Conservation (phyloP, 2,888 invertebrate genomes). For the Biston betularia region DNA sequence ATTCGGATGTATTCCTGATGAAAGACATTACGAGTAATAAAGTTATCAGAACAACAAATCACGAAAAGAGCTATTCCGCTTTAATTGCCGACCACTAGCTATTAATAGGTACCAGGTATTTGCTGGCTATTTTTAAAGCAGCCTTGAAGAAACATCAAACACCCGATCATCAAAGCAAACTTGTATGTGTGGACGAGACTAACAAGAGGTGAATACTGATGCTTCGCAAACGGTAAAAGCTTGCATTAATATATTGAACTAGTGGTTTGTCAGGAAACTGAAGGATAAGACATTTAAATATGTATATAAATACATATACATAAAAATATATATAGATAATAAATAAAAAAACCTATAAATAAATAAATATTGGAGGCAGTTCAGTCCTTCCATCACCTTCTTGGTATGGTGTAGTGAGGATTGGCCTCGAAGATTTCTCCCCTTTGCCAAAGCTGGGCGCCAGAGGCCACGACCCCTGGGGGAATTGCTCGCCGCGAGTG, state of each 20-base stretch:
- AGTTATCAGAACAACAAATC: slow-evolving; percentile 18
- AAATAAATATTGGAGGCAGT: too few relatives aligned
- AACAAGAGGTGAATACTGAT: slow-evolving; percentile 24
- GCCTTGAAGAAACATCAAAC: slow-evolving; percentile 29
- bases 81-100: slow-evolving; percentile 26
- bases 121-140: slow-evolving; percentile 22
- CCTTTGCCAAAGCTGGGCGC: too few relatives aligned
- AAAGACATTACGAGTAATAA: slow-evolving; percentile 1
- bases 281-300: too few relatives aligned
- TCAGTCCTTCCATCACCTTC: too few relatives aligned
- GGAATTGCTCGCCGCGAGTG: too few relatives aligned
- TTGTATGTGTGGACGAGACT: slow-evolving; percentile 11
- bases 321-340: too few relatives aligned
- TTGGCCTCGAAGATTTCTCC: too few relatives aligned
- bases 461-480: too few relatives aligned
- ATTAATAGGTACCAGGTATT: slow-evolving; percentile 27
- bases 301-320: too few relatives aligned
- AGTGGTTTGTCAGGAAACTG: neutral
- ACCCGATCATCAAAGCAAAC: slow-evolving; percentile 33
- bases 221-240: slow-evolving; percentile 12
- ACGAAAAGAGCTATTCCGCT: slow-evolving; percentile 20
- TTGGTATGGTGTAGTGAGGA: too few relatives aligned
- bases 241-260: slow-evolving; percentile 1
- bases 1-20: neutral
- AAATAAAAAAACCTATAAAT: too few relatives aligned